phyloP scores from a whole-genome alignment of 2,113 vertebrate genomes.

The Paratilapia polleni region DNA sequence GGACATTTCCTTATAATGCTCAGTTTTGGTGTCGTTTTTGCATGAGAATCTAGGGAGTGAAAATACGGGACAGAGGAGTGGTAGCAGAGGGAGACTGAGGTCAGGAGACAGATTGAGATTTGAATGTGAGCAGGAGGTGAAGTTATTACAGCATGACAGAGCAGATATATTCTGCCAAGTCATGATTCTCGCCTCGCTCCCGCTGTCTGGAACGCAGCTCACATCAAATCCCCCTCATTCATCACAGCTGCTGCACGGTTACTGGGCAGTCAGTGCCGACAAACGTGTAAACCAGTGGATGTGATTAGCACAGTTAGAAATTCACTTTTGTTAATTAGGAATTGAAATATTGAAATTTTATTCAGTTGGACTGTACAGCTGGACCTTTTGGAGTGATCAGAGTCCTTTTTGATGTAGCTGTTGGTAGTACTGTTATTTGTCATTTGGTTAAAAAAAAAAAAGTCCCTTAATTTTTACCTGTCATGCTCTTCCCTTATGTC shows the following conservation, averaged over 20 bases:
- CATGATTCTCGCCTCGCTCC: conserved; percentile 19
- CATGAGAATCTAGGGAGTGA: not conserved
- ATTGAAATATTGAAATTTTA: not conserved
- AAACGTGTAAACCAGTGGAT: conserved; percentile 19
- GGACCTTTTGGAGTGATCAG: not conserved
- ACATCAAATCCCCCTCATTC: conserved; percentile 31
- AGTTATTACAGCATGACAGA: conserved; percentile 28
- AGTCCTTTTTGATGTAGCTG: not conserved
- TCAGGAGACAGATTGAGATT: conserved; percentile 5
- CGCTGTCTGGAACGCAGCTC: conserved; percentile 17
- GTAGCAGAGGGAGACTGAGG: not conserved
- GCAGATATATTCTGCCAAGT: conserved; percentile 43
- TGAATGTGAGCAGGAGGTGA: conserved; percentile 26
- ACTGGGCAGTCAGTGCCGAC: not conserved
- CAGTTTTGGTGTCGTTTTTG: conserved; percentile 22
- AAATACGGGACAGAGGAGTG: not conserved
- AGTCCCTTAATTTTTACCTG: not conserved
- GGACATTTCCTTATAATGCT: conserved; percentile 35
- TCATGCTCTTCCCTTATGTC: not conserved
- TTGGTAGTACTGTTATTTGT: not conserved
- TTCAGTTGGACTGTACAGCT: not conserved
- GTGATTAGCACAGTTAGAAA: conserved; percentile 23
- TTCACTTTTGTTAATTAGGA: conserved; percentile 2
- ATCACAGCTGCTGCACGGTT: conserved; percentile 1
- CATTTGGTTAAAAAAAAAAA: not conserved